phyloP scores from a whole-genome alignment of 1,140 invertebrate species.

The Brachionus calyciflorus region DNA sequence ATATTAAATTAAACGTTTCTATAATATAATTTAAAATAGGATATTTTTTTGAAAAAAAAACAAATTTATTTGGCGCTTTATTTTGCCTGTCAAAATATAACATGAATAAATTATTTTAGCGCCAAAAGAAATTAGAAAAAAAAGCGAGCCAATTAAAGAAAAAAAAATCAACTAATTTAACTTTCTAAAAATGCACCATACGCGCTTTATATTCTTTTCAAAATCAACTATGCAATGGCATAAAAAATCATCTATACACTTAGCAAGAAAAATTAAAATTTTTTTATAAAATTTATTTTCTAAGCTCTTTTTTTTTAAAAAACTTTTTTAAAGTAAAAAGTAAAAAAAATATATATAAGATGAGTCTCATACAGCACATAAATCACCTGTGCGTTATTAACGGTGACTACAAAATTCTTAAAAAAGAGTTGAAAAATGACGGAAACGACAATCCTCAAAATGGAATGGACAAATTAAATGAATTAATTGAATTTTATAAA shows the following conservation, averaged over 20 bases:
- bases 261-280: neutral
- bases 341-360: neutral
- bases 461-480: conserved; percentile 29
- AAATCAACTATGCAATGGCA: neutral
- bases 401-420: conserved; percentile 25
- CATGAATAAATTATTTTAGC: too few relatives aligned
- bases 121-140: too few relatives aligned
- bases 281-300: neutral
- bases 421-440: conserved; percentile 11
- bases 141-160: too few relatives aligned
- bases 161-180: too few relatives aligned
- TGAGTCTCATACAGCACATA: conserved; percentile 26
- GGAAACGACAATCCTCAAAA: neutral
- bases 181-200: too few relatives aligned
- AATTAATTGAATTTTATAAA: conserved; percentile 40
- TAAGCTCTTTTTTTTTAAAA: conserved; percentile 40
- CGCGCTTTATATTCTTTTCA: neutral
- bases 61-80: too few relatives aligned
- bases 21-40: too few relatives aligned
- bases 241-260: too few relatives aligned
- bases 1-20: too few relatives aligned
- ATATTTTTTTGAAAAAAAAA: too few relatives aligned
- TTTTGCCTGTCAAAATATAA: too few relatives aligned
- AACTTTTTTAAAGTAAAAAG: neutral
- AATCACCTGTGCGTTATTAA: conserved; percentile 26